phyloP scores from a whole-genome alignment of 1,140 invertebrate species.

The Globodera rostochiensis region DNA sequence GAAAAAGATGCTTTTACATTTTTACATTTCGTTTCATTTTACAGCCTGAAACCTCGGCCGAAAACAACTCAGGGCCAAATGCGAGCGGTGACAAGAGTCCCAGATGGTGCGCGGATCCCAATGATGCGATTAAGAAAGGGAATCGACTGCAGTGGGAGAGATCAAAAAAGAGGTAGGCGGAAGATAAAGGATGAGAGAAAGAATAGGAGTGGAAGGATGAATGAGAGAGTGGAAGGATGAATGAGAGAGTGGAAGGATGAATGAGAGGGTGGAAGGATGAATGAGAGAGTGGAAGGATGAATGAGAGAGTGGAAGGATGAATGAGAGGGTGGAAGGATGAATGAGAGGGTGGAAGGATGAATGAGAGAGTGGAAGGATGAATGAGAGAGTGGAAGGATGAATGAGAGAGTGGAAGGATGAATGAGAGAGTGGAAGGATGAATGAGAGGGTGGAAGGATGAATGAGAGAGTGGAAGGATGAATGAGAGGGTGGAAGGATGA shows the following conservation, averaged over 20 bases:
- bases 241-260: background rate
- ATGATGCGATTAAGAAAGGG: slow-evolving; percentile 14
- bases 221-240: background rate
- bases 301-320: too few relatives aligned
- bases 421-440: too few relatives aligned
- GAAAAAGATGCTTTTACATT: background rate
- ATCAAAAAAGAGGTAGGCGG: background rate
- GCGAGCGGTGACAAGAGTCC: slow-evolving; percentile 27
- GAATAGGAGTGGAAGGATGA: background rate
- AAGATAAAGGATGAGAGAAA: background rate
- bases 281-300: too few relatives aligned
- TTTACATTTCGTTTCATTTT: background rate
- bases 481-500: too few relatives aligned
- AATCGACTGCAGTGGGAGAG: slow-evolving; percentile 8
- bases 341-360: too few relatives aligned
- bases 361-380: too few relatives aligned
- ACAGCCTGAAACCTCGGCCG: slow-evolving; percentile 6
- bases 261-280: too few relatives aligned
- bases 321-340: too few relatives aligned
- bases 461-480: too few relatives aligned
- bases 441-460: too few relatives aligned
- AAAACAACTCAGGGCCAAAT: background rate
- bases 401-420: too few relatives aligned
- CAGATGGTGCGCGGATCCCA: slow-evolving; percentile 32
- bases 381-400: too few relatives aligned